Base-by-base conservation (phyloP, 2,888 invertebrate genomes). In the Notodonta dromedarius region DNA sequence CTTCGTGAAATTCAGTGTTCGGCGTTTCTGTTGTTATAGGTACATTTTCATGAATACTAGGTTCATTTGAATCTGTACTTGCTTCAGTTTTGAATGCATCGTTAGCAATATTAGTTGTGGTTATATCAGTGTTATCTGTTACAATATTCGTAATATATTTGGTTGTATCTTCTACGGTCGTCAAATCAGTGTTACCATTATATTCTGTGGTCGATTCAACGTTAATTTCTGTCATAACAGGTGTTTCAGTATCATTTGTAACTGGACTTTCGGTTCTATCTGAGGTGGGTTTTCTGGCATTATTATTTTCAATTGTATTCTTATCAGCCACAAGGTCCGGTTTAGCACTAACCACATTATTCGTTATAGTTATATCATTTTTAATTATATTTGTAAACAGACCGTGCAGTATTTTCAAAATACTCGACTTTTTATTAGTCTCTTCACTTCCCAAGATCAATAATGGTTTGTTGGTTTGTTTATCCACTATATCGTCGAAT, bases 321-420 rank as follows among this genome's bases (percentile, higher is more conserved):
- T 35, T 12, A 39, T 50, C 32, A 3, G 24, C 14, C 32, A 0
- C 42, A 24, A 42, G 48, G 8, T 48, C 14, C n/a, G n/a, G 8
- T 13, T 48, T 48, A 6, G 11, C 48, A 14, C n/a, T 13, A 5
- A 67, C 63, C n/a, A 58, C 60, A 58, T 63, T 64, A 14, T 62
- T 65, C 42, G 70, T 70, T 5, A 70, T 56, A 5, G 62, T 7
- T 0, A 70, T 64, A 9, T 68, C 61, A 24, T 72, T 68, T 44
- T 67, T 65, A 5, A 75, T 58, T 39, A 73, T 63, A 1, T 68
- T 67, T 5, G 71, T 67, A 24, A 73, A 67, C 5, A 73, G 7
- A 4, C 65, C 63, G 2, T 51, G 16, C 11, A 51, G n/a, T 24
- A 24, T 51, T 16, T 51, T 5, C 7, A 24, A 51, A n/a, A 24